phyloP scores from a whole-genome alignment of 2,113 vertebrate species.

The Scolopax mira region DNA sequence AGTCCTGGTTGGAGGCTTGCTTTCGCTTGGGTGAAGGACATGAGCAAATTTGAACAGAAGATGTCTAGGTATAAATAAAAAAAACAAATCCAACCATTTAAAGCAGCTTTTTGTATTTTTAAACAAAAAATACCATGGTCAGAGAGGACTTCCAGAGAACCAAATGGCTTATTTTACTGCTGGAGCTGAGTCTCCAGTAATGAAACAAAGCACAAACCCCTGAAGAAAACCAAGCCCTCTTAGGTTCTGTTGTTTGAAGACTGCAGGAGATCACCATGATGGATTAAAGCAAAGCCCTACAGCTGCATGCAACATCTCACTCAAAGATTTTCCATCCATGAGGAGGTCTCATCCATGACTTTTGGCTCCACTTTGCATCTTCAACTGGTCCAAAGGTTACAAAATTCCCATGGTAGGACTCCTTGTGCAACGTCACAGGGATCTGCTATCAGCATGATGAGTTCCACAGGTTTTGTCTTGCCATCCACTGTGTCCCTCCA shows the following conservation, averaged over 20 bases:
- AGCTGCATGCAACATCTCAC: neutral
- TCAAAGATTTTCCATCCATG: neutral
- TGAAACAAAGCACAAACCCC: neutral
- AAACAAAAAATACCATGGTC: neutral
- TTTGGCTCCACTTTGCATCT: neutral
- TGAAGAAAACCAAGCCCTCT: neutral
- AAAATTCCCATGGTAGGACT: neutral
- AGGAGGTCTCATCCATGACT: neutral
- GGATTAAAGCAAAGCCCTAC: neutral
- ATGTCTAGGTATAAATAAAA: neutral
- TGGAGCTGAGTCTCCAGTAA: neutral
- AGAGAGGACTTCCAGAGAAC: neutral
- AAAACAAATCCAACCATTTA: neutral
- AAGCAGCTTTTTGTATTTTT: neutral
- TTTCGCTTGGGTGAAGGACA: neutral
- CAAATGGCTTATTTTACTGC: neutral
- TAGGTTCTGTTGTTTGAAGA: accelerated
- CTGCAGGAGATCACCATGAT: neutral
- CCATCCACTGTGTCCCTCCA: neutral
- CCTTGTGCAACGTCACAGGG: accelerated
- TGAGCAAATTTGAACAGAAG: neutral
- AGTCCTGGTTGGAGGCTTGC: neutral
- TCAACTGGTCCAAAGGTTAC: neutral
- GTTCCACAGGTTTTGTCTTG: neutral
- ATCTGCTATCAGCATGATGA: accelerated